Percentiles rank a stretch among this genome's conserved stretches.
phyloP scores from a whole-genome alignment of 2,888 invertebrate species.

The Diogma glabrata region DNA sequence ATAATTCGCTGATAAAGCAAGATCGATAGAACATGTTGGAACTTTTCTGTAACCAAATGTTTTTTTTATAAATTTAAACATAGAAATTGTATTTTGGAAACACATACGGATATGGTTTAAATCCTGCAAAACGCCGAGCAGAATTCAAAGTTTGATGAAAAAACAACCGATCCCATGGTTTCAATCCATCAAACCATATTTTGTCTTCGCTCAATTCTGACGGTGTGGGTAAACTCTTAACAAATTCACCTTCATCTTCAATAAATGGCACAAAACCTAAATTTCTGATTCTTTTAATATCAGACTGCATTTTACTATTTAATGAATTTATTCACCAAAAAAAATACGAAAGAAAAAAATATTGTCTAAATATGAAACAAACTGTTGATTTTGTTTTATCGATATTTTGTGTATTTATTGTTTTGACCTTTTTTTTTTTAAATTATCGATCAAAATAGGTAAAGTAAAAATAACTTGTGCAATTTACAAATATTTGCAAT shows the following conservation, averaged over 20 bases:
- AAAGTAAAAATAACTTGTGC: too few species aligned
- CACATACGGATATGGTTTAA: constrained; percentile 23
- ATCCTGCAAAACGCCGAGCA: constrained; percentile 38
- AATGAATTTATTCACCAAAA: too few species aligned
- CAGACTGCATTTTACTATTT: too few species aligned
- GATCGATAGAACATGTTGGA: constrained; percentile 58
- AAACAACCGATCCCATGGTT: constrained; percentile 38
- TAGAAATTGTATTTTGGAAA: not conserved
- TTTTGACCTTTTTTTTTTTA: too few species aligned
- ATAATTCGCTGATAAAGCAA: constrained; percentile 53
- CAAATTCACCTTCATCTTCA: constrained; percentile 37
- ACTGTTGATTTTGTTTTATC: too few species aligned
- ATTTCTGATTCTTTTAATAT: constrained; percentile 26
- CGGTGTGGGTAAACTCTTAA: constrained; percentile 31
- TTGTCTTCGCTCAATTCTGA: constrained; percentile 19
- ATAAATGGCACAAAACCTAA: constrained; percentile 34
- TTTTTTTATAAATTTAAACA: not conserved
- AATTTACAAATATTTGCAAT: too few species aligned
- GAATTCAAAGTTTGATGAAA: constrained; percentile 44
- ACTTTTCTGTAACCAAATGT: constrained; percentile 17
- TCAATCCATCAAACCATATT: constrained; percentile 31
- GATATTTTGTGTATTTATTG: too few species aligned
- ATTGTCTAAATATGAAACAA: too few species aligned
- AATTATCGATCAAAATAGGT: too few species aligned
- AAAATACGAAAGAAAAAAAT: too few species aligned